Percentiles rank a stretch among this genome's conserved stretches.
Evolutionary conservation across 2,113 vertebrate genomes (phyloP).

Genomic region (Orthonyx spaldingii): DNA sequence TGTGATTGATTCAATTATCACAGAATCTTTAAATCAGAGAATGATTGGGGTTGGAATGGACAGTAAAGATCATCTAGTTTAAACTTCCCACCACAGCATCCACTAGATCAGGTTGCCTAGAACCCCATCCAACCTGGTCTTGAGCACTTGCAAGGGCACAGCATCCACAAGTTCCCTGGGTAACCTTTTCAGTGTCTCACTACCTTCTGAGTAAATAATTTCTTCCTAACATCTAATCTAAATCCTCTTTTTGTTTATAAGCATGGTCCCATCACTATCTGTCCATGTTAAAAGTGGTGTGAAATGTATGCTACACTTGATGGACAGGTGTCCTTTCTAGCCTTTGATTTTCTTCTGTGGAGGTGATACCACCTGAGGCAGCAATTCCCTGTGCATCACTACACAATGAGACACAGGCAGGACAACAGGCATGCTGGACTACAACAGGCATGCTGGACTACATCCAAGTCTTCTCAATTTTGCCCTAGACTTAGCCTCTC

Average conservation of each 20-base stretch:
- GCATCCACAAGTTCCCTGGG: not conserved
- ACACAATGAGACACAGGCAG: not conserved
- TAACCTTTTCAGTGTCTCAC: not conserved
- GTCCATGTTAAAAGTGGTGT: rapidly evolving
- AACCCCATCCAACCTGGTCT: not conserved
- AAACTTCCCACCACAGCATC: not conserved
- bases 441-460: not conserved
- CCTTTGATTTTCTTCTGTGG: not conserved
- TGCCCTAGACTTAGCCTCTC: not conserved
- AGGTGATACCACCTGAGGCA: not conserved
- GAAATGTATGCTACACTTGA: not conserved
- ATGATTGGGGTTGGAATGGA: not conserved
- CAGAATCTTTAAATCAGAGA: not conserved
- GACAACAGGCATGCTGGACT: not conserved
- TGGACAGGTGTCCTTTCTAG: not conserved
- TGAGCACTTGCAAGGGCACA: not conserved
- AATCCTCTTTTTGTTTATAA: not conserved
- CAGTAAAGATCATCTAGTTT: not conserved
- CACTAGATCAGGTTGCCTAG: not conserved
- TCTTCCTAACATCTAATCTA: not conserved
- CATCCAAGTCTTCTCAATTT: not conserved
- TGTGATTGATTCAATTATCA: not conserved
- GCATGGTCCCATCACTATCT: not conserved
- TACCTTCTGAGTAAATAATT: not conserved
- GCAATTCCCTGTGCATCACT: not conserved